These are phyloP conservation scores for Fistularia commersonii DNA, from an alignment of 2,797 vertebrate species.

Conservation along the genomic window DNA sequence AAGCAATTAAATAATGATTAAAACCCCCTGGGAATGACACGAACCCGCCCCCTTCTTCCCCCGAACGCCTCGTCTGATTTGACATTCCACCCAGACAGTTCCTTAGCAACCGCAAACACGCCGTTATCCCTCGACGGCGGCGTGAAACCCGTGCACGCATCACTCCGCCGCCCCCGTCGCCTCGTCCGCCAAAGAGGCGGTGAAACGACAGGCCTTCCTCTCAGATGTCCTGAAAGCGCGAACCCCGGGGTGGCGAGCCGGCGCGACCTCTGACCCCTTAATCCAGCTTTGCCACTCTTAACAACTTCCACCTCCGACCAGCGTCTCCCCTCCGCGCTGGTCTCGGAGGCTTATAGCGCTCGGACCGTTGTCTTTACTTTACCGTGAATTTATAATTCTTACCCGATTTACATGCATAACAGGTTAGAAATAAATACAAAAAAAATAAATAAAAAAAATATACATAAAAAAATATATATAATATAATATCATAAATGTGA, in stretches of 20 bases:
- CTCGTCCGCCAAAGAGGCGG: slow-evolving; percentile 29
- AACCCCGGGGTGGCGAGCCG: slow-evolving; percentile 38
- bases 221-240: slow-evolving; percentile 53
- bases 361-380: no score
- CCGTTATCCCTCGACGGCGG: slow-evolving; percentile 50
- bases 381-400: no score
- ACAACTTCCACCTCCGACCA: slow-evolving; percentile 54
- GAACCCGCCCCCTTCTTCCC: no score
- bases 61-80: no score
- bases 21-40: no score
- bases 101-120: slow-evolving; percentile 74
- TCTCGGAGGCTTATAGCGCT: no score
- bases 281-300: slow-evolving; percentile 46
- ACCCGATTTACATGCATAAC: no score
- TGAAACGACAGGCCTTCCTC: slow-evolving; percentile 47
- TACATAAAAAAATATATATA: no score
- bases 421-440: no score
- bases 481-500: no score
- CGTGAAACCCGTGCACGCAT: slow-evolving; percentile 37
- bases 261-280: slow-evolving; percentile 46
- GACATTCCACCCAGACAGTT: slow-evolving; percentile 75
- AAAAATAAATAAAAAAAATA: no score
- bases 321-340: slow-evolving; percentile 39
- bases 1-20: no score
- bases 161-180: slow-evolving; percentile 45